Percentiles rank a stretch among this genome's conserved stretches.
Evolutionary conservation across 37 sponge, comb jelly and placozoan species (phyloP).

Genomic region (Bolinopsis microptera): DNA sequence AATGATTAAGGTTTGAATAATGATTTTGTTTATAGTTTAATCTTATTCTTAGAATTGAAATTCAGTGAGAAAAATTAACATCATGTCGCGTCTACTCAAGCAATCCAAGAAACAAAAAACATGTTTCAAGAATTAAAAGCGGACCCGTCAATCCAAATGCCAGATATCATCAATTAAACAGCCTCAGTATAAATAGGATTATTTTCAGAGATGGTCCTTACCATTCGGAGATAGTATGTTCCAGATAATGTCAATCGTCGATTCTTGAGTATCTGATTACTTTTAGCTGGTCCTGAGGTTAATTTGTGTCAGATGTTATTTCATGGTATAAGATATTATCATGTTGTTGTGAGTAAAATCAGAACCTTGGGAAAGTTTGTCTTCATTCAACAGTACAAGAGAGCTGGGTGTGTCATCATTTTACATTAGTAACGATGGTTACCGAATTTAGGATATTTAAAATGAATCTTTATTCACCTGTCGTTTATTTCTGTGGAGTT

Average conservation of each 20-base stretch:
- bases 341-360: not conserved
- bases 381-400: slow-evolving; percentile 65
- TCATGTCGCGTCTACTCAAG: not conserved
- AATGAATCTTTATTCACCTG: not conserved
- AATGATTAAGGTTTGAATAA: too few relatives aligned
- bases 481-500: too few relatives aligned
- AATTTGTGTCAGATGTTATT: too few relatives aligned
- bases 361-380: slow-evolving; percentile 43
- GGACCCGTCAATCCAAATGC: slow-evolving; percentile 38
- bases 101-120: not conserved
- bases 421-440: not conserved
- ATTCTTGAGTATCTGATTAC: too few relatives aligned
- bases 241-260: too few relatives aligned
- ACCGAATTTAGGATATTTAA: not conserved
- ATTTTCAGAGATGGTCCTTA: too few relatives aligned
- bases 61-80: not conserved
- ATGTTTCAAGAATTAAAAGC: not conserved
- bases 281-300: too few relatives aligned
- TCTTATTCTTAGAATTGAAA: too few relatives aligned
- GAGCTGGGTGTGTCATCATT: slow-evolving; percentile 67
- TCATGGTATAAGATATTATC: too few relatives aligned
- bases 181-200: not conserved
- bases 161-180: slow-evolving; percentile 48
- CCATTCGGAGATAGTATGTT: too few relatives aligned
- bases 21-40: too few relatives aligned